These are phyloP conservation scores for Lasioglossum villosulum DNA, from an alignment of 2,888 invertebrate genomes.

Conservation along the genomic window DNA sequence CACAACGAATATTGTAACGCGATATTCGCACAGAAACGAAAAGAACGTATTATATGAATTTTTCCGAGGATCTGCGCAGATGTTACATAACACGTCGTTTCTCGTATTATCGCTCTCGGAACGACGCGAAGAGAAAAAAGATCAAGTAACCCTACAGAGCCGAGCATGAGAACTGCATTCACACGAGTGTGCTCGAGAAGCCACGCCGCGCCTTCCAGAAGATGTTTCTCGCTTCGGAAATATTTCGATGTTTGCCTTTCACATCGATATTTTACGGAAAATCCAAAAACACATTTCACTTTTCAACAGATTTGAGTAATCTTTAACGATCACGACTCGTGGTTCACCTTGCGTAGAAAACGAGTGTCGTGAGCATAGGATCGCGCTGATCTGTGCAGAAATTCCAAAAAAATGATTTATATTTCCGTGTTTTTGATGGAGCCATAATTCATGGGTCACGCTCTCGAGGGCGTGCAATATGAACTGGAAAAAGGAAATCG, in stretches of 20 bases:
- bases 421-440: too few species aligned
- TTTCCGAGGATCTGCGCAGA: not conserved
- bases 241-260: not conserved
- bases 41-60: constrained; percentile 20
- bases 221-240: not conserved
- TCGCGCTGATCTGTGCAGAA: too few species aligned
- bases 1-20: not conserved
- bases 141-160: constrained; percentile 6
- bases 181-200: not conserved
- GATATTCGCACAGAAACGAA: not conserved
- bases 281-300: too few species aligned
- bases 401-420: too few species aligned
- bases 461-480: too few species aligned
- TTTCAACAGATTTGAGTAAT: too few species aligned
- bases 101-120: constrained; percentile 16
- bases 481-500: too few species aligned
- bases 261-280: not conserved
- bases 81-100: constrained; percentile 14
- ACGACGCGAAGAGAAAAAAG: constrained; percentile 1
- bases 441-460: too few species aligned
- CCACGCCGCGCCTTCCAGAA: not conserved
- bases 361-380: too few species aligned
- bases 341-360: too few species aligned
- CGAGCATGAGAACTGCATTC: constrained; percentile 18
- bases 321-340: too few species aligned